Percentiles rank a stretch among this genome's conserved stretches.
Conservation (phyloP, 92 coral and sea anemone species). For the Phenganax subtilis region DNA sequence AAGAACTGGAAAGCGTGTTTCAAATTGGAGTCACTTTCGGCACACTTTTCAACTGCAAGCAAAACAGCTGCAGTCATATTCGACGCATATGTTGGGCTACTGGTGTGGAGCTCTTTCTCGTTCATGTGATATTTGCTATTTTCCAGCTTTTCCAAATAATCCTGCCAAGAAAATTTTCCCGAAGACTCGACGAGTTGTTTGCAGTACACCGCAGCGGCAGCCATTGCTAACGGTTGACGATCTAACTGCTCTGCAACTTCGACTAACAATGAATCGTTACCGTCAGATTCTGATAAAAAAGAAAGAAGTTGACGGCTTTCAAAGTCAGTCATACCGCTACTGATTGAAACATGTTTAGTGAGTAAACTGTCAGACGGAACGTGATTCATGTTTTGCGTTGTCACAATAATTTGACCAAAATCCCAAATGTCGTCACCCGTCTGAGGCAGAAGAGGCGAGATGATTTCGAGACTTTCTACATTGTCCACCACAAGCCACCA, state of each 20-base stretch:
- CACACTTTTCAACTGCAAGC: slow-evolving; percentile 21
- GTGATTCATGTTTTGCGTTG: slow-evolving; percentile 41
- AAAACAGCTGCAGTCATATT: slow-evolving; percentile 36
- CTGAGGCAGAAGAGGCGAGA: slow-evolving; percentile 30
- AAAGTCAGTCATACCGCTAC: slow-evolving; percentile 30
- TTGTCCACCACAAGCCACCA: neutral
- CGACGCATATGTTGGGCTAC: slow-evolving; percentile 25
- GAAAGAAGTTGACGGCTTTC: slow-evolving; percentile 31
- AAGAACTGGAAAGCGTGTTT: slow-evolving; percentile 14
- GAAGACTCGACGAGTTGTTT: slow-evolving; percentile 14
- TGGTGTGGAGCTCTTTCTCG: neutral
- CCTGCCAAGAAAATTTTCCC: slow-evolving; percentile 22
- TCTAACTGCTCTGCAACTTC: slow-evolving; percentile 35
- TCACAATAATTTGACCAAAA: slow-evolving; percentile 4
- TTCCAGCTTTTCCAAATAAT: slow-evolving; percentile 17
- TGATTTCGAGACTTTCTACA: neutral
- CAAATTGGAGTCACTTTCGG: neutral
- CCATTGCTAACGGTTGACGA: slow-evolving; percentile 48
- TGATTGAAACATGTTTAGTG: slow-evolving; percentile 34
- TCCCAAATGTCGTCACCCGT: neutral
- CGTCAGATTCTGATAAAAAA: slow-evolving; percentile 16
- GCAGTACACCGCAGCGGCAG: slow-evolving; percentile 43
- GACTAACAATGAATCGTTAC: neutral
- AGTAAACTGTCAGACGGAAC: slow-evolving; percentile 12
- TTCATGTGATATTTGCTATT: neutral